Conservation (phyloP, 1,140 invertebrate species). For the Drosophila nebulosa region DNA sequence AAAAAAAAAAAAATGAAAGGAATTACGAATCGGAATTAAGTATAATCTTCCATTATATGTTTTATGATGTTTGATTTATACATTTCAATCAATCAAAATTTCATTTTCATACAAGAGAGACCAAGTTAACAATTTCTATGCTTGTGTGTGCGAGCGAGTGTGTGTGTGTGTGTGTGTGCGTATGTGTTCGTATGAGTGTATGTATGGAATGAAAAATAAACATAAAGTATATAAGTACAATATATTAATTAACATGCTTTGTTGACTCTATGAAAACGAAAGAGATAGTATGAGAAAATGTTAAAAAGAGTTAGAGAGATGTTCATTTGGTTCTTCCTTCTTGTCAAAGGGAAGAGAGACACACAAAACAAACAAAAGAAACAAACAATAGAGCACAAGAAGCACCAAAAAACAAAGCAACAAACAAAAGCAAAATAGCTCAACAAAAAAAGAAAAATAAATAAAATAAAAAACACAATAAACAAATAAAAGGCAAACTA, state of each 20-base stretch:
- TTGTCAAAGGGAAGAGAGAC: neutral
- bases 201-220: neutral
- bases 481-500: neutral
- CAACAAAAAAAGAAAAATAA: neutral
- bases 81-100: neutral
- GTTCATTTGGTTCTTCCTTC: slow-evolving; percentile 1
- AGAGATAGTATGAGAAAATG: neutral
- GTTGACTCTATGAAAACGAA: neutral
- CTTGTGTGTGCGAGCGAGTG: neutral
- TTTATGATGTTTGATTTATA: neutral
- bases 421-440: neutral
- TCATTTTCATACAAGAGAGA: neutral
- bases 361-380: slow-evolving; percentile 23
- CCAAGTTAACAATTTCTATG: slow-evolving; percentile 5
- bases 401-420: slow-evolving; percentile 15
- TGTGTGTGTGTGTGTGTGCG: neutral
- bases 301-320: neutral
- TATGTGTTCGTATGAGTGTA: neutral
- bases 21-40: neutral
- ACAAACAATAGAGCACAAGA: slow-evolving; percentile 5
- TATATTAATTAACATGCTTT: neutral
- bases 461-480: neutral
- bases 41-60: neutral
- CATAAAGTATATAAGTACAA: neutral
- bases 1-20: neutral